Conservation (phyloP, 2,888 invertebrate species). For the Lamproptera curius region DNA sequence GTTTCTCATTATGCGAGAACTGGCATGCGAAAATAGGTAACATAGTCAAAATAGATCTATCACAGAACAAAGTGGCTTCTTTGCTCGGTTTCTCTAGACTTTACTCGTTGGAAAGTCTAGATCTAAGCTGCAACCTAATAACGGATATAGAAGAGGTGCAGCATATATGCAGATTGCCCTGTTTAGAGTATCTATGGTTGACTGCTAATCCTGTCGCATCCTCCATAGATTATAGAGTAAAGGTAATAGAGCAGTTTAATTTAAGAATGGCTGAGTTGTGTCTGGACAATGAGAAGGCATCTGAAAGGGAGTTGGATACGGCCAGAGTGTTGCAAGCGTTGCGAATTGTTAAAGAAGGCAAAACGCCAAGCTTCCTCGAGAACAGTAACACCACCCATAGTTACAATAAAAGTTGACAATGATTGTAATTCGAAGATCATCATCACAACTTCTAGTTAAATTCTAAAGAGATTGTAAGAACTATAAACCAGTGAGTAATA, state of each 20-base stretch:
- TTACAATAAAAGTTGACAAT: slow-evolving; percentile 66
- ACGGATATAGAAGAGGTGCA: slow-evolving; percentile 88
- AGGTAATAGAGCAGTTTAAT: slow-evolving; percentile 92
- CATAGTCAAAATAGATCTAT: slow-evolving; percentile 89
- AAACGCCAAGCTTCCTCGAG: slow-evolving; percentile 76
- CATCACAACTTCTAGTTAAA: no score
- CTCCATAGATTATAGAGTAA: slow-evolving; percentile 92
- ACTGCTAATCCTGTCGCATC: slow-evolving; percentile 94
- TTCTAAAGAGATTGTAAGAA: no score
- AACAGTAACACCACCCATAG: slow-evolving; percentile 69
- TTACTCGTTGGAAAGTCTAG: slow-evolving; percentile 90
- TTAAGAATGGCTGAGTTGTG: slow-evolving; percentile 89
- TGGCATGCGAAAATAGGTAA: slow-evolving; percentile 93
- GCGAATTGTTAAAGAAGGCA: slow-evolving; percentile 85
- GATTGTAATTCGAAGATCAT: no score
- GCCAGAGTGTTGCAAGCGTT: slow-evolving; percentile 94
- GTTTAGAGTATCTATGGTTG: slow-evolving; percentile 90
- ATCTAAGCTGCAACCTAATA: slow-evolving; percentile 92
- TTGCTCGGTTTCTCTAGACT: slow-evolving; percentile 87
- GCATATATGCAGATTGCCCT: slow-evolving; percentile 88
- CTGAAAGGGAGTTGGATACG: slow-evolving; percentile 93
- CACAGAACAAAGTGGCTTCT: slow-evolving; percentile 88
- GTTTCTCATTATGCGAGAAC: slow-evolving; percentile 83
- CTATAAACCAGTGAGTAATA: no score
- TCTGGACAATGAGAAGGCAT: slow-evolving; percentile 92